Base-by-base conservation (phyloP, 1,140 invertebrate genomes). In the Melipona quadrifasciata region DNA sequence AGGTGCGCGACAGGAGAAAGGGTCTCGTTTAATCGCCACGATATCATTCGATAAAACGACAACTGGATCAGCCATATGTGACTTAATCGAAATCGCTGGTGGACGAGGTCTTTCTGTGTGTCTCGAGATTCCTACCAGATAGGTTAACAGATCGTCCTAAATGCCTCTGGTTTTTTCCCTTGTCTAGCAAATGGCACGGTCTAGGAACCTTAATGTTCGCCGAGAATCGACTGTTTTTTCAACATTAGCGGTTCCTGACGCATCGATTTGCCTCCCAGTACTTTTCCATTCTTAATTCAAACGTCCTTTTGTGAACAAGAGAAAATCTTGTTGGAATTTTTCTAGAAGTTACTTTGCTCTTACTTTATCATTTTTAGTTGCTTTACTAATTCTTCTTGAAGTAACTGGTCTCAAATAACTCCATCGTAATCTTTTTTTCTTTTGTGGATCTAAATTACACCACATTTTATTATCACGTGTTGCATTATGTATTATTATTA, bases 21-120 rank as follows among this genome's bases (percentile, higher is more conserved):
- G 76, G 86, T 82, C n/a, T 53, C 31, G 70, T 76, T 88, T 86
- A 89, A 92, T 91, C 87, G 72, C 84, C 68, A 79, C 86, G 79
- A 91, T 90, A 91, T 90, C 89, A 86, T 81, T 87, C 72, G 81
- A 90, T 87, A 90, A 91, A 86, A 85, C 80, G 82, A 79, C 79
- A 67, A 57, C 68, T 55, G 70, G 77, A 85, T 79, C 75, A 53
- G 39, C 87, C 91, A 88, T 91, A 88, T 91, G 77, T 73, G 89
- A 75, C 51, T 72, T 75, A 74, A 84, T 90, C 72, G 76, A 39
- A 84, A 90, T 89, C 68, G 51, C 58, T 65, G 53, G 72, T 72
- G 39, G 58, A 75, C 77, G n/a, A 82, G 79, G 81, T 86, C 73
- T 80, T 86, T 81, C 75, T 58, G 57, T 47, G 70, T 47, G 70